phyloP scores from a whole-genome alignment of 2,888 invertebrate species.

The Lycocerus yunnanus region DNA sequence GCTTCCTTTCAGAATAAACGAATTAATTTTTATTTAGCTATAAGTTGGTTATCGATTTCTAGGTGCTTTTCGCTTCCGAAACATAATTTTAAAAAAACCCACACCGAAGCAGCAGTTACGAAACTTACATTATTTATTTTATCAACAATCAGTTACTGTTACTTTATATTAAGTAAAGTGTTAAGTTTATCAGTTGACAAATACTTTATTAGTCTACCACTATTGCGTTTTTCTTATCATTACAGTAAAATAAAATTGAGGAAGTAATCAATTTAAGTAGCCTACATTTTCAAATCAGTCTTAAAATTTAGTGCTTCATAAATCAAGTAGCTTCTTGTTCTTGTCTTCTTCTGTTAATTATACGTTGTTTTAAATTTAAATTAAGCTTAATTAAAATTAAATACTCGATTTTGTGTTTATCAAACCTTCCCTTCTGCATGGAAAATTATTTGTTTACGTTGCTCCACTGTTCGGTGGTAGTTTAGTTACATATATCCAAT shows the following conservation, averaged over 20 bases:
- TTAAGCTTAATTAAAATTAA: background rate
- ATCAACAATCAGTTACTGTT: background rate
- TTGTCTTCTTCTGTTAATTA: background rate
- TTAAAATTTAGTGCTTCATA: background rate
- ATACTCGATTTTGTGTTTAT: background rate
- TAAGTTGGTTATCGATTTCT: background rate
- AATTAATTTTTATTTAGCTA: background rate
- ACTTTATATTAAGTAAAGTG: background rate
- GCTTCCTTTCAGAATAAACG: background rate
- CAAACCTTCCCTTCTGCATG: background rate
- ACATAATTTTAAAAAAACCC: background rate
- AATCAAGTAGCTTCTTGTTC: background rate
- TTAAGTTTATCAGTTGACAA: background rate
- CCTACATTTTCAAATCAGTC: background rate
- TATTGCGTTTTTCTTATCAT: conserved; percentile 1
- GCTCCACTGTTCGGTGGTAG: too few relatives aligned
- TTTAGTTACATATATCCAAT: too few relatives aligned
- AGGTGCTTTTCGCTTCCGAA: background rate
- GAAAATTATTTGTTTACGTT: background rate
- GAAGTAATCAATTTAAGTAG: background rate
- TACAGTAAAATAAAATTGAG: background rate
- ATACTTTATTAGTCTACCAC: background rate
- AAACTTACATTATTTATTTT: background rate
- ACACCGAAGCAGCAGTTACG: background rate
- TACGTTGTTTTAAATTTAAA: background rate